A percentile compares a stretch with the other conserved stretches of the same genome.
Evolutionary conservation across 30 jellyfish, hydroid and myxozoan species (phyloP).

Genomic region (Aurelia sp.): DNA sequence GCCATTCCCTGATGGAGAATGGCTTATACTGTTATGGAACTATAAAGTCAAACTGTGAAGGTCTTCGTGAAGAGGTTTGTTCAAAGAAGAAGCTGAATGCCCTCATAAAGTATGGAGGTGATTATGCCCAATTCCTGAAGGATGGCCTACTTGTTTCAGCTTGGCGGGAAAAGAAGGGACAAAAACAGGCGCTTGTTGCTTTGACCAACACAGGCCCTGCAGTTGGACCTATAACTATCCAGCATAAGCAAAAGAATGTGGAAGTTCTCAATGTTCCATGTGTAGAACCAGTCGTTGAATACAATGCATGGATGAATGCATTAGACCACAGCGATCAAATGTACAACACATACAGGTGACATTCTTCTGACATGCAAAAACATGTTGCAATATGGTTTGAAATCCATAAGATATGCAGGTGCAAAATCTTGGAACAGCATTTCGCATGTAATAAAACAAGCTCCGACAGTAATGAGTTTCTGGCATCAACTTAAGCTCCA

Average conservation of each 20-base stretch:
- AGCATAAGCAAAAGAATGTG: background rate
- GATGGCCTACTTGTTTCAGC: conserved; percentile 8
- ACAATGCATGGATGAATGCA: background rate
- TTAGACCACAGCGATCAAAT: conserved; percentile 1
- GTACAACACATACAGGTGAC: too few species aligned
- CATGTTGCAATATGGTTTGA: too few species aligned
- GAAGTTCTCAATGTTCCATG: background rate
- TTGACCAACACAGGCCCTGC: conserved; percentile 5
- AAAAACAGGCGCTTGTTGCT: background rate
- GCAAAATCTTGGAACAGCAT: too few species aligned
- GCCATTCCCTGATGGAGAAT: too few species aligned
- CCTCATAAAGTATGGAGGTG: conserved; percentile 2
- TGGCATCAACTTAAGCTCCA: too few species aligned
- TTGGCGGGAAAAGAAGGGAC: background rate
- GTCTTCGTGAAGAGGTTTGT: background rate
- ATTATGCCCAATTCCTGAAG: background rate
- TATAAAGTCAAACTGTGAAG: background rate
- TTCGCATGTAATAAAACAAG: too few species aligned
- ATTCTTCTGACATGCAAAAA: too few species aligned
- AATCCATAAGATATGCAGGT: too few species aligned
- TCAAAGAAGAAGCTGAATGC: conserved; percentile 11
- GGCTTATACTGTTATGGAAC: too few species aligned
- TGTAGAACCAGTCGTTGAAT: background rate
- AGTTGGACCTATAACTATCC: background rate
- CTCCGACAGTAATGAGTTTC: too few species aligned